Conservation (phyloP, 2,797 vertebrate genomes). For the Anguilla marmorata region DNA sequence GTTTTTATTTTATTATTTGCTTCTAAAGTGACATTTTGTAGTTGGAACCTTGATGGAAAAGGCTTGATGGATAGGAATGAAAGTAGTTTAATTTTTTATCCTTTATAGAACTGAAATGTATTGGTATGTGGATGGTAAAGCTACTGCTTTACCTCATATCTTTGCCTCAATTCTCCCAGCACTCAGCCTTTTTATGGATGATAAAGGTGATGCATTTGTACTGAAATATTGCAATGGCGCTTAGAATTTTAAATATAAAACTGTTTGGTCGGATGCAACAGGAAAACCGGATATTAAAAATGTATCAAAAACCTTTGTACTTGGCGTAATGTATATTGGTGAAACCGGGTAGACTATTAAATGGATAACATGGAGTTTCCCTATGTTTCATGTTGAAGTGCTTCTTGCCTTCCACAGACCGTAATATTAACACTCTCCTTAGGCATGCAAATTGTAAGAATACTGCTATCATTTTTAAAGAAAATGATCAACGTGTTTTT, state of each 20-base stretch:
- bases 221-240: not conserved
- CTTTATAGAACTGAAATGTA: not conserved
- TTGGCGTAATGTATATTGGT: not conserved
- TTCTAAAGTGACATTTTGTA: not conserved
- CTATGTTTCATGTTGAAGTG: not conserved
- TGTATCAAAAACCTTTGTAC: not conserved
- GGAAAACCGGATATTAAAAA: not conserved
- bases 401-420: too few relatives aligned
- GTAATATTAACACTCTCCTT: too few relatives aligned
- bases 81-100: not conserved
- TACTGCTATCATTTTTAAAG: not conserved
- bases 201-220: not conserved
- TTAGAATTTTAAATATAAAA: not conserved
- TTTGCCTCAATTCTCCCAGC: not conserved
- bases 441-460: too few relatives aligned
- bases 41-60: not conserved
- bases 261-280: not conserved
- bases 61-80: not conserved
- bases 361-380: not conserved
- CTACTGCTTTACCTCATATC: not conserved
- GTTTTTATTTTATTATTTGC: not conserved
- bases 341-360: not conserved
- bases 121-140: not conserved
- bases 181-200: not conserved
- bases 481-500: not conserved